Evolutionary conservation across 2,888 invertebrate species (phyloP), one percentile per base, ranked within the genome.

Genomic region (Keiferia lycopersicella): DNA sequence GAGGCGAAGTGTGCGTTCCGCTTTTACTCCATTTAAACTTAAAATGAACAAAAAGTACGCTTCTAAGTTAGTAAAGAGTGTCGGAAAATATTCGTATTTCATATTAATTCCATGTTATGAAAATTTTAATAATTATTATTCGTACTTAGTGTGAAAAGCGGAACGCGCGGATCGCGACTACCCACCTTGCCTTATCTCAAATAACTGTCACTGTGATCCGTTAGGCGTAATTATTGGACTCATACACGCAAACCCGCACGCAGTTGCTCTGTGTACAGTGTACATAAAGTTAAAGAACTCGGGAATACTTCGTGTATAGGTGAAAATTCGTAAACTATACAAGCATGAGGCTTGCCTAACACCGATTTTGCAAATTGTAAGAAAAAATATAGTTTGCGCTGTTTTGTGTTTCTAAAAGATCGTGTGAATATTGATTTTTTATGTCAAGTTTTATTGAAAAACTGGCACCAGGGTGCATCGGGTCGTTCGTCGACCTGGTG

Each of bases 191-290:
- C 90, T 88, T 89, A 88, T 79, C 82, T 87, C 87, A 84, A 78
- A 82, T 80, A 87, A 87, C 86, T 86, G 82, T 83, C 86, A 83
- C 90, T 91, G 90, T 91, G 90, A 91, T 90, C 87, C 86, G 82
- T 82, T 87, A 88, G 84, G 82, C 79, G 80, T 87, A 85, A 79
- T 82, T 83, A 80, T 80, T 83, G 77, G 75, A 80, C 72, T 75
- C 76, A 73, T 68, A 68, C 68, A 70, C 73, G 70, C 69, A 66
- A 58, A 48, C 62, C 61, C 63, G 45, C 65, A 61, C 63, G 38
- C 57, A 48, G 8, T 51, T 45, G 2, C 11, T 26, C 22, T 53
- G 56, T 53, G 64, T 58, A 66, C 65, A 64, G 64, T 71, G 69
- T 69, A 71, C 51, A 73, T 71, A 71, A 56, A 69, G 65, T 60